Base-by-base conservation (phyloP, 2,113 vertebrate species). In the Channa maculata region DNA sequence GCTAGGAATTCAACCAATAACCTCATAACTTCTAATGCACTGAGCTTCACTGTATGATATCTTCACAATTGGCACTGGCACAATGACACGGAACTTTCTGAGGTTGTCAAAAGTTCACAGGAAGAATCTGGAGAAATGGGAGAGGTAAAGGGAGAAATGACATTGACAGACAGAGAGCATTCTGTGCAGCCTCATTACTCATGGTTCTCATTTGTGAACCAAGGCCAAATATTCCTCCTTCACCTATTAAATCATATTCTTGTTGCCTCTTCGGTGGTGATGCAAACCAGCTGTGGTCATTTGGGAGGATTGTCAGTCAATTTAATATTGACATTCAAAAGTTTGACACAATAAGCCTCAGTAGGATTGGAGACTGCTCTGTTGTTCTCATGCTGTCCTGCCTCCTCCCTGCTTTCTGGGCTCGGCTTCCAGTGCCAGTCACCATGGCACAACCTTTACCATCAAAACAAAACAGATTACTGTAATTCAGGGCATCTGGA, bases 381-480 rank as follows among this genome's bases (percentile, higher is more conserved):
- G 37, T 37, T 15, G 14, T 55, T 49, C 74, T 58, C 12, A 49
- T 41, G 6, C 60, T 61, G 43, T 58, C 50, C 9, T 15, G 38
- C 8, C 11, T 2, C 11, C 48, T 11, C 24, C 24, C 24, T 24
- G 24, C 24, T 24, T 24, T 24, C 39, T 41, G 15, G 36, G 4
- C 79, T 61, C 4, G 2, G 24, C 44, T 46, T 15, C 15, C 37
- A 62, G 3, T 43, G 39, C 48, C 50, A n/a, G 8, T 57, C 64
- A 3, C 81, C 60, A 24, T 75, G 71, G 68, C 75, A 71, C 63
- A 71, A 44, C 72, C 48, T 75, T 65, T 74, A 53, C 49, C 80
- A 80, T 75, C 34, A 72, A 82, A 82, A 82, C 75, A 87, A 84
- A 83, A 59, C 55, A 51, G 43, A 75, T 55, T 38, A 57, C 63